These are phyloP conservation scores for Bufotes viridis DNA, from an alignment of 2,797 vertebrate species.

Conservation along the genomic window DNA sequence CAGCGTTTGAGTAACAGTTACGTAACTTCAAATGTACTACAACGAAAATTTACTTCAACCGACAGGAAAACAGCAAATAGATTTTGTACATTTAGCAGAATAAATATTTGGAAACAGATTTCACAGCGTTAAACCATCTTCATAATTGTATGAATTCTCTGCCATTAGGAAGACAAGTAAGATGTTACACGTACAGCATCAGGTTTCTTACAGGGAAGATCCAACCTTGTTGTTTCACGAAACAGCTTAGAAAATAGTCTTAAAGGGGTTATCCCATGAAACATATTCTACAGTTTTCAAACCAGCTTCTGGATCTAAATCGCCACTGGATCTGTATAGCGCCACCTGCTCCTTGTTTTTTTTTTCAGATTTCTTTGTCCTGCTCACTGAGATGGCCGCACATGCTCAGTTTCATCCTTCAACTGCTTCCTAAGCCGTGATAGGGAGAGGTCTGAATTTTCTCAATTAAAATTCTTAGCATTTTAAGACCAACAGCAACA, in stretches of 20 bases:
- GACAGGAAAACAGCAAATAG: neutral
- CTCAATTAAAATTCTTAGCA: no score
- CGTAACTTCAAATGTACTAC: conserved; percentile 29
- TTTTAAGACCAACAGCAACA: no score
- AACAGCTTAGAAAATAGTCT: neutral
- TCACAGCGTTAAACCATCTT: neutral
- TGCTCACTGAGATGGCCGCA: no score
- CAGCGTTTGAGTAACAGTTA: conserved; percentile 36
- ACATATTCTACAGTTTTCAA: no score
- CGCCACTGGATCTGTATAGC: no score
- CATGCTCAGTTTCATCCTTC: no score
- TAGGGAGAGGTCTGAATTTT: no score
- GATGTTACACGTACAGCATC: neutral
- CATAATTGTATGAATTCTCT: neutral
- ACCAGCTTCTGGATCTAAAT: no score
- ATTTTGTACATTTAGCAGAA: neutral
- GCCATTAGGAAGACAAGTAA: neutral
- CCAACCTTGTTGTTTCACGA: neutral
- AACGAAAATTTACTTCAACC: conserved; percentile 12
- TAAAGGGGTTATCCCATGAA: no score
- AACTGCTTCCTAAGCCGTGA: no score
- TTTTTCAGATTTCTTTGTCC: no score
- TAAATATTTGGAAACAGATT: neutral
- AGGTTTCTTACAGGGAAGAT: neutral
- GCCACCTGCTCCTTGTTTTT: no score